Base-by-base conservation (phyloP, 2,888 invertebrate genomes). In the Idaea straminata region DNA sequence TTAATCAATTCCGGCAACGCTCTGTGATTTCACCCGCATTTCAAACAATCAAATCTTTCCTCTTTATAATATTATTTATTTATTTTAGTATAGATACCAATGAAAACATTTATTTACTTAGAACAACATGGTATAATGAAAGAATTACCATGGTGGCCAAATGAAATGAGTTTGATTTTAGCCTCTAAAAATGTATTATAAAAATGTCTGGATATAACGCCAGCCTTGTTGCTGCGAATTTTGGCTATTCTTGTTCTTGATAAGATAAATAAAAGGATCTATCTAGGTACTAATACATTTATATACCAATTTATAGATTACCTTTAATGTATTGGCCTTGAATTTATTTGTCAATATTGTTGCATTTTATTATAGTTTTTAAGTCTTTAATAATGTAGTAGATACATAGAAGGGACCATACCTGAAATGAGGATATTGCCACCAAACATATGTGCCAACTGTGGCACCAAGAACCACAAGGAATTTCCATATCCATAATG, bases 401-500 rank as follows among this genome's bases (percentile, higher is more conserved):
- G 25, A 25, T 25, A 25, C 25, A 25, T 25, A 25, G 25, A 25
- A 25, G 25, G 25, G 25, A 36, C 76, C 81, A 79, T 86, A 97
- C 98, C 97, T 96, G 87, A 98, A 98, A 83, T 98, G 98, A 62
- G 99, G 99, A 92, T 98, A 97, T 78, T 97, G 95, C 96, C 98
- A 98, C 98, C 99, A 99, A 16, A 99, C 96, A 83, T 97, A 96
- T 76, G 98, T 97, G 63, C 99, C 99, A 66, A 98, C 95, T 61
- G 96, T 95, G 59, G 99, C 98, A 67, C 99, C 99, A 64, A 96
- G 83, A 59, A 99, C 96, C 15, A 98, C 99, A 83, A 98, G 94
- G 70, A 95, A 94, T 86, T 99, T 99, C 98, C 99, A 99, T 76
- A 98, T 95, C 99, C 99, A 99, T 83, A 99, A 96, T 63, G 99